Evolutionary conservation across 2,797 vertebrate species (phyloP), one percentile per base, ranked within the genome.

Genomic region (Cyprinodon diabolis): DNA sequence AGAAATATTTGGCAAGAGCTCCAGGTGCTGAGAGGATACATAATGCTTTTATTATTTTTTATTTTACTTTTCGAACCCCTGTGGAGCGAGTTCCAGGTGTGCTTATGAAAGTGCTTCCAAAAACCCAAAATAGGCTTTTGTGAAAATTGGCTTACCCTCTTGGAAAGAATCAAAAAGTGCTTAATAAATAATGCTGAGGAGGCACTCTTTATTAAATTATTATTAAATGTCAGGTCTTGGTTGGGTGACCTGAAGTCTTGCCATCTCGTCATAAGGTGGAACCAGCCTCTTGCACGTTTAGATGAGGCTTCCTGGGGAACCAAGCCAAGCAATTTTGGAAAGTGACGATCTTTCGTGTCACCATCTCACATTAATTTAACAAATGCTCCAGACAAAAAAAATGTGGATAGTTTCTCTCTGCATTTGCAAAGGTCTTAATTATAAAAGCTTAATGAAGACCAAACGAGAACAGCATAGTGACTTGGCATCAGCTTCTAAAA

Each of bases 341-440:
- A 82, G 57, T 58, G 68, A 58, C 30, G 47, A 81, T 74, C 68
- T 79, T 63, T 76, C 51, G 63, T 75, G 83, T 84, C 60, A 25
- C 69, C 37, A 15, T 75, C 65, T 40, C 4, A 35, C 15, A 76
- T 74, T 71, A 67, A 87, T 69, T 40, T 73, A 69, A 66, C 45
- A 63, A 78, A 78, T n/a, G 72, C 37, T 15, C 68, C 17, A 7
- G 54, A 57, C 74, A 79, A 80, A 88, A 58, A 49, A 57, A n/a
- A 60, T 55, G 21, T 11, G 2, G 57, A 15, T 62, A 56, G 57
- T 75, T 67, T 78, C 63, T 68, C 51, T 55, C n/a, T 78, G 30
- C 4, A 66, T 86, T 87, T 76, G 30, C 87, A 90, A 85, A 93
- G 80, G 86, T 90, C 85, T 81, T 89, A 79, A 85, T 87, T 76